A percentile compares a stretch with the other conserved stretches of the same genome.
Evolutionary conservation across 1,140 invertebrate species (phyloP).

Genomic region (Halotydeus destructor): DNA sequence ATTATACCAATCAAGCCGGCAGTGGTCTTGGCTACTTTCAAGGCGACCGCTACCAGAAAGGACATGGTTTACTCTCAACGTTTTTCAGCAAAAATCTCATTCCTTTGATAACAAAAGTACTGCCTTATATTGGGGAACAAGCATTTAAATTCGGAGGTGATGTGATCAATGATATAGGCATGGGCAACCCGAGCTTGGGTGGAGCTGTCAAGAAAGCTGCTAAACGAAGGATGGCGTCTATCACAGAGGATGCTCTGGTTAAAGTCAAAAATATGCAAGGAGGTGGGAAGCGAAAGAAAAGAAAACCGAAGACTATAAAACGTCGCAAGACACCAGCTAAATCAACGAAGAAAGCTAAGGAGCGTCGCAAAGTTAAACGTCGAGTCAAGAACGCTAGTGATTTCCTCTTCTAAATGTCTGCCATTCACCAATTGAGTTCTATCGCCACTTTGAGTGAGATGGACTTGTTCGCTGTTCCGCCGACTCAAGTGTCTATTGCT

Average conservation of each 20-base stretch:
- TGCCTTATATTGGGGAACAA: background rate
- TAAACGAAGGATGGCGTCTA: background rate
- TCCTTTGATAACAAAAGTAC: background rate
- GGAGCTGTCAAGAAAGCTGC: background rate
- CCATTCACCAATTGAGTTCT: conserved; percentile 3
- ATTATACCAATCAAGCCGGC: background rate
- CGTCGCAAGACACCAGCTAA: background rate
- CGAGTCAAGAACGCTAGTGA: too few species aligned
- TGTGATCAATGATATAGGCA: background rate
- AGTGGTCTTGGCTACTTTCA: background rate
- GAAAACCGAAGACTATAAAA: background rate
- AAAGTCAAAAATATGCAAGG: background rate
- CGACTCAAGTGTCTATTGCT: conserved; percentile 26
- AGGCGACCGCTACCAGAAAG: background rate
- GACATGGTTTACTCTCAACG: background rate
- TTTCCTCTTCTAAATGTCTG: conserved; percentile 5
- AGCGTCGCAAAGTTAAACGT: background rate
- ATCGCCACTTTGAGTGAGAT: conserved; percentile 20
- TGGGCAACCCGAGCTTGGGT: background rate
- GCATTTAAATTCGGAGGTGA: background rate
- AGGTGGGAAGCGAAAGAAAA: background rate
- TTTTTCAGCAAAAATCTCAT: background rate
- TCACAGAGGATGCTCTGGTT: background rate
- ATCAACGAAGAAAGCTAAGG: too few species aligned
- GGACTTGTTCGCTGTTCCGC: conserved; percentile 25